These are phyloP conservation scores for Paedocypris sp. DNA, from an alignment of 2,113 vertebrate species.

Conservation along the genomic window DNA sequence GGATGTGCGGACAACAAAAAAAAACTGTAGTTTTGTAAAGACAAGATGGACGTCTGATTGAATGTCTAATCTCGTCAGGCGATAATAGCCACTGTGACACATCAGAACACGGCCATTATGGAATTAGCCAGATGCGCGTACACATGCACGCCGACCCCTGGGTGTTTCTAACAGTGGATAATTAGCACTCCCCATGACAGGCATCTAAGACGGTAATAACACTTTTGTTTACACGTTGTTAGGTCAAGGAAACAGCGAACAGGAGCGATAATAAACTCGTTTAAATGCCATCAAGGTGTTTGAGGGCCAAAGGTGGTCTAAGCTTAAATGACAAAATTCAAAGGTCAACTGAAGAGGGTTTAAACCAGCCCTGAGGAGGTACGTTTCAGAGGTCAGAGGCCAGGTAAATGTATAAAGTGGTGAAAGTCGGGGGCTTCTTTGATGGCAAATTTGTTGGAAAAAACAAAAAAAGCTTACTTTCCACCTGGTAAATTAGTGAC, in stretches of 20 bases:
- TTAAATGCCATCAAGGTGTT: constrained; percentile 5
- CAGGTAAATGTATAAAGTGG: constrained; percentile 54
- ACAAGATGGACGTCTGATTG: constrained; percentile 23
- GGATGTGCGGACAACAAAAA: constrained; percentile 25
- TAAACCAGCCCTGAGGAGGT: constrained; percentile 51
- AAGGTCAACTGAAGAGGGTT: constrained; percentile 42
- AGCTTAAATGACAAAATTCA: constrained; percentile 35
- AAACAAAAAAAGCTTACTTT: too few species aligned
- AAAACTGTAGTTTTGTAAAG: constrained; percentile 19
- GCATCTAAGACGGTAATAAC: constrained; percentile 27
- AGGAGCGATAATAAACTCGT: constrained; percentile 5
- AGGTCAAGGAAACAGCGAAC: constrained; percentile 35
- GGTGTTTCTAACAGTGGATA: constrained; percentile 19
- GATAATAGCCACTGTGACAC: constrained; percentile 35
- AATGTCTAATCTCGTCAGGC: constrained; percentile 39
- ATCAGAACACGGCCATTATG: constrained; percentile 35
- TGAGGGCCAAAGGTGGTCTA: constrained; percentile 42
- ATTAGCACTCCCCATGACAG: constrained; percentile 31
- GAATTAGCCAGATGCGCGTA: constrained; percentile 11
- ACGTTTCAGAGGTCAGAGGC: constrained; percentile 52
- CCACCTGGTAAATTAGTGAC: too few species aligned
- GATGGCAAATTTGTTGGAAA: too few species aligned
- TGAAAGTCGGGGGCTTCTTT: not conserved
- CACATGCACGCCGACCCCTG: constrained; percentile 2
- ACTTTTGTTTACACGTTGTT: constrained; percentile 27